Evolutionary conservation across 2,888 invertebrate species (phyloP).

Genomic region (Synanthedon formicaeformis): DNA sequence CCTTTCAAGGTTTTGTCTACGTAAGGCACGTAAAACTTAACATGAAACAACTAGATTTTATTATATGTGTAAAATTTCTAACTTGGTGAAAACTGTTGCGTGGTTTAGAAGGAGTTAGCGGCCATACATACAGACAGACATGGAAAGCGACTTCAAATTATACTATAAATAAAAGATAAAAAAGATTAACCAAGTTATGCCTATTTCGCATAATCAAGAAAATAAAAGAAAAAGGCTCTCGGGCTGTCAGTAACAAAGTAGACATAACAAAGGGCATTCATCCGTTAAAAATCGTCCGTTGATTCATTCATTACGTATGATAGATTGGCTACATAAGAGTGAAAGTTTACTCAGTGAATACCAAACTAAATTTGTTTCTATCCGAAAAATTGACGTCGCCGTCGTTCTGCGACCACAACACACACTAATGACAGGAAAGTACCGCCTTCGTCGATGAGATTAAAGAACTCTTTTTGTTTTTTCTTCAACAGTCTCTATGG

Average conservation of each 20-base stretch:
- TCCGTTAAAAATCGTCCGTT: slow-evolving; percentile 30
- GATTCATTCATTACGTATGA: slow-evolving; percentile 37
- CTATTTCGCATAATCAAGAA: too few species aligned
- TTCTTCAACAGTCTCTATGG: background rate
- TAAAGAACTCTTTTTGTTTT: background rate
- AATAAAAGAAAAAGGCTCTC: background rate
- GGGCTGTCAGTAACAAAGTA: slow-evolving; percentile 23
- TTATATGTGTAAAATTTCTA: too few species aligned
- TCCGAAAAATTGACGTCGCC: slow-evolving; percentile 33
- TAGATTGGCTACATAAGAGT: slow-evolving; percentile 40
- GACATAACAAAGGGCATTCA: slow-evolving; percentile 29
- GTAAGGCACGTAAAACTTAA: too few species aligned
- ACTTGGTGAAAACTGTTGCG: too few species aligned
- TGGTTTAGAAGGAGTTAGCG: too few species aligned
- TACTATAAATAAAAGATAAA: too few species aligned
- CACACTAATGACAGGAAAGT: slow-evolving; percentile 57
- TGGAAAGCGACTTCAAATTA: too few species aligned
- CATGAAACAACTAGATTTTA: too few species aligned
- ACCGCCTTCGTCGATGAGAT: slow-evolving; percentile 9
- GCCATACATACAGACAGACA: too few species aligned
- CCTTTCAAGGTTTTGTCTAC: too few species aligned
- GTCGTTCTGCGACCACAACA: slow-evolving; percentile 36
- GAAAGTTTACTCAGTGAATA: slow-evolving; percentile 46
- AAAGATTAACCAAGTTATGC: too few species aligned
- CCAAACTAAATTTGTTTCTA: slow-evolving; percentile 40